phyloP scores from a whole-genome alignment of 2,888 invertebrate species.

The Microctonus brassicae region DNA sequence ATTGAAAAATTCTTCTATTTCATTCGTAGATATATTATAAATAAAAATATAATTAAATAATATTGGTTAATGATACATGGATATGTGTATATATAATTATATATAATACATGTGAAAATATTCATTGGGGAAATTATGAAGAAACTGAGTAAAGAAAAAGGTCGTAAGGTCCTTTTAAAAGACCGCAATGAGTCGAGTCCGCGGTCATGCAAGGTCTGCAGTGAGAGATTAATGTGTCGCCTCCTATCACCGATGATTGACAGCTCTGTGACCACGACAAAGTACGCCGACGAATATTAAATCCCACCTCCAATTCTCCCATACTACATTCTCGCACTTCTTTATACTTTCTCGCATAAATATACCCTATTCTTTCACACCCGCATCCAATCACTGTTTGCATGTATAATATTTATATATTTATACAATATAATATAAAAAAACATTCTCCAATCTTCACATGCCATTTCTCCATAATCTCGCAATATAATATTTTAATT shows the following conservation, averaged over 20 bases:
- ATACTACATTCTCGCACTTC: constrained; percentile 6
- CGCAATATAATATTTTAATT: not conserved
- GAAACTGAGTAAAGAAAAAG: constrained; percentile 36
- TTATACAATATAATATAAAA: no score
- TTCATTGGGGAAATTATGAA: not conserved
- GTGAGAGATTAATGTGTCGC: constrained; percentile 67
- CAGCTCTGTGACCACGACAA: constrained; percentile 67
- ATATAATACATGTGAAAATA: no score
- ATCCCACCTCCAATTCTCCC: constrained; percentile 26
- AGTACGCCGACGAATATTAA: constrained; percentile 62
- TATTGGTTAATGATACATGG: not conserved
- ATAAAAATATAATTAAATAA: not conserved
- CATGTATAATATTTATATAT: no score
- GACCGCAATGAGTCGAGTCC: constrained; percentile 55
- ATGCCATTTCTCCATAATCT: not conserved
- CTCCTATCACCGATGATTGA: constrained; percentile 67
- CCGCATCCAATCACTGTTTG: not conserved
- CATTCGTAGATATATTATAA: not conserved
- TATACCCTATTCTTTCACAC: not conserved
- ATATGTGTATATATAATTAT: not conserved
- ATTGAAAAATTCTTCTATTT: not conserved
- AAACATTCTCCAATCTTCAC: no score
- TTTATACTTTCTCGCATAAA: no score
- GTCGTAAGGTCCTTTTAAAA: constrained; percentile 50
- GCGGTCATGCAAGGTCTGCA: constrained; percentile 54